Conservation (phyloP, 2,113 vertebrate genomes). For the Lipophrys pholis region DNA sequence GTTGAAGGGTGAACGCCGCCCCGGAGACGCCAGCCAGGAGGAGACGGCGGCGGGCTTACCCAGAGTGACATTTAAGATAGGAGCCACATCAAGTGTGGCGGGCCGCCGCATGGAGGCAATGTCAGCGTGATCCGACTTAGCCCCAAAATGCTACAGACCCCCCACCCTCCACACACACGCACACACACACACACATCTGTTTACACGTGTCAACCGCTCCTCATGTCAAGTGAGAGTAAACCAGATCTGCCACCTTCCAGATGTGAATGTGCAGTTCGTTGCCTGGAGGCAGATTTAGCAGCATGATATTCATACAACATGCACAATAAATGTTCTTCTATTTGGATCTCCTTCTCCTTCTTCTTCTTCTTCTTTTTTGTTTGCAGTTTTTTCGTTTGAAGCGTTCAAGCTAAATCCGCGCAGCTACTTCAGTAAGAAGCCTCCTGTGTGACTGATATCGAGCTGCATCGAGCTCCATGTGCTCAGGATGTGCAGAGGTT, state of each 20-base stretch:
- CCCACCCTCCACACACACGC: constrained; percentile 2
- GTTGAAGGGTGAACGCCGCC: constrained; percentile 76
- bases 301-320: constrained; percentile 34
- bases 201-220: constrained; percentile 59
- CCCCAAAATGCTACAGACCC: constrained; percentile 54
- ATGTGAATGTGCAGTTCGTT: constrained; percentile 58
- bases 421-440: constrained; percentile 14
- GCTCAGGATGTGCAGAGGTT: constrained; percentile 13
- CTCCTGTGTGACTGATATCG: background rate
- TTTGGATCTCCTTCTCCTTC: background rate
- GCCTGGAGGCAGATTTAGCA: constrained; percentile 47
- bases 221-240: constrained; percentile 64
- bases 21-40: constrained; percentile 51
- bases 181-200: constrained; percentile 26
- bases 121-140: constrained; percentile 70
- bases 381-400: too few relatives aligned
- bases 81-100: constrained; percentile 69
- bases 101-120: constrained; percentile 59
- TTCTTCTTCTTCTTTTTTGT: too few relatives aligned
- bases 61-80: constrained; percentile 79
- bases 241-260: constrained; percentile 69
- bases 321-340: constrained; percentile 12
- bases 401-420: constrained; percentile 2
- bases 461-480: constrained; percentile 4
- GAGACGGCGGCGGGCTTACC: constrained; percentile 60